Percentiles rank a stretch among this genome's conserved stretches.
Conservation (phyloP, 2,113 vertebrate species). For the Natator depressus region DNA sequence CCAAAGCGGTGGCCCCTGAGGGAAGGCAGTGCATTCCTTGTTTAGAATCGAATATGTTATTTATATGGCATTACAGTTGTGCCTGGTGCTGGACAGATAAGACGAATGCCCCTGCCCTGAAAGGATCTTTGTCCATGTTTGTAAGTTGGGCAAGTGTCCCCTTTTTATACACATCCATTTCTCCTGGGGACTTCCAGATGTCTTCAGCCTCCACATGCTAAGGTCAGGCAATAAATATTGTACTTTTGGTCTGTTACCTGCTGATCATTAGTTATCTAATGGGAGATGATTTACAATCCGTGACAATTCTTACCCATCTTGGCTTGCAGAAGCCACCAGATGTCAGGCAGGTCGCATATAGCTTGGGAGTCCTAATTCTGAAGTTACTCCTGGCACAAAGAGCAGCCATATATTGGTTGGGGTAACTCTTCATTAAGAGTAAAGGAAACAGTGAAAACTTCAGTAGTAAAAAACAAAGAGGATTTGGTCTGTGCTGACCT, state of each 20-base stretch:
- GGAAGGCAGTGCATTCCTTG: background rate
- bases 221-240: background rate
- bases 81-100: background rate
- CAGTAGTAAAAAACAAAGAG: accelerated
- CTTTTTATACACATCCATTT: background rate
- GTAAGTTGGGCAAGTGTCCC: background rate
- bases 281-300: background rate
- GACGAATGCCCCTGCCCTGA: background rate
- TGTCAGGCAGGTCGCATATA: background rate
- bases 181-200: background rate
- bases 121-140: background rate
- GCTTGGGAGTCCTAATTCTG: background rate
- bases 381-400: background rate
- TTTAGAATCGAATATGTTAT: background rate
- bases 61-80: background rate
- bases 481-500: background rate
- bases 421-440: background rate
- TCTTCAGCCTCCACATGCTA: background rate
- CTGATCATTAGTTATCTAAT: background rate
- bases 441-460: background rate
- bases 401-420: background rate
- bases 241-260: background rate
- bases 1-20: background rate
- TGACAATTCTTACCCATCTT: background rate
- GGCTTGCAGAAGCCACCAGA: background rate